A percentile compares a stretch with the other conserved stretches of the same genome.
phyloP scores from a whole-genome alignment of 2,797 vertebrate species.

The Catostomus latipinnis region DNA sequence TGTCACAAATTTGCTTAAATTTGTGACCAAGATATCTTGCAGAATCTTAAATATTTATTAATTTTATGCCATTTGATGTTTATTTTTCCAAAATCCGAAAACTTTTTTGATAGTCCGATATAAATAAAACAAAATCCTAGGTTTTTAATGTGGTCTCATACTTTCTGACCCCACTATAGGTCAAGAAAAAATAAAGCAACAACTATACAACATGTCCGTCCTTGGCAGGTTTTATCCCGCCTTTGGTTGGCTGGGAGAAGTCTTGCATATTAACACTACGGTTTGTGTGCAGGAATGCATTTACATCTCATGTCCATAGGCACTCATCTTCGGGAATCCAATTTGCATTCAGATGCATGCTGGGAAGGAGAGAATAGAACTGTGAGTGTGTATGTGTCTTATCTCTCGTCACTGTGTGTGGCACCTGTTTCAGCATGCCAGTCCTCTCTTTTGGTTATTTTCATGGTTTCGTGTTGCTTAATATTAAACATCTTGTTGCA shows the following conservation, averaged over 20 bases:
- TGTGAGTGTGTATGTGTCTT: constrained; percentile 47
- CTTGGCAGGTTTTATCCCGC: constrained; percentile 45
- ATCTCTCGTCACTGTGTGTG: constrained; percentile 60
- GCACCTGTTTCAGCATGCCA: constrained; percentile 60
- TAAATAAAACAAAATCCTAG: background rate
- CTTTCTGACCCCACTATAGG: background rate
- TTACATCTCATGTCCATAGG: constrained; percentile 51
- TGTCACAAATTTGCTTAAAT: background rate
- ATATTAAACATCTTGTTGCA: constrained; percentile 71
- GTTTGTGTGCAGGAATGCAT: constrained; percentile 41
- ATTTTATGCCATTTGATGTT: background rate
- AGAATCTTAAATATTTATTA: background rate
- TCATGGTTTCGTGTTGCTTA: constrained; percentile 70
- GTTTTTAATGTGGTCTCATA: background rate
- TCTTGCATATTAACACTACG: constrained; percentile 41
- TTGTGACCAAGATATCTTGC: background rate
- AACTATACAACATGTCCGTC: constrained; percentile 3
- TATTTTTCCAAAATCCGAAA: background rate
- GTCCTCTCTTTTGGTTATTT: constrained; percentile 66
- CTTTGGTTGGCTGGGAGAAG: constrained; percentile 43
- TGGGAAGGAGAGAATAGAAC: constrained; percentile 26
- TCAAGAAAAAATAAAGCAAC: background rate
- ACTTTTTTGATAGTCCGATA: too few relatives aligned
- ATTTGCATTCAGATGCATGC: constrained; percentile 55
- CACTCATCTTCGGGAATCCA: constrained; percentile 58